These are phyloP conservation scores for Tinea semifulvella DNA, from an alignment of 2,888 invertebrate species.

Conservation along the genomic window DNA sequence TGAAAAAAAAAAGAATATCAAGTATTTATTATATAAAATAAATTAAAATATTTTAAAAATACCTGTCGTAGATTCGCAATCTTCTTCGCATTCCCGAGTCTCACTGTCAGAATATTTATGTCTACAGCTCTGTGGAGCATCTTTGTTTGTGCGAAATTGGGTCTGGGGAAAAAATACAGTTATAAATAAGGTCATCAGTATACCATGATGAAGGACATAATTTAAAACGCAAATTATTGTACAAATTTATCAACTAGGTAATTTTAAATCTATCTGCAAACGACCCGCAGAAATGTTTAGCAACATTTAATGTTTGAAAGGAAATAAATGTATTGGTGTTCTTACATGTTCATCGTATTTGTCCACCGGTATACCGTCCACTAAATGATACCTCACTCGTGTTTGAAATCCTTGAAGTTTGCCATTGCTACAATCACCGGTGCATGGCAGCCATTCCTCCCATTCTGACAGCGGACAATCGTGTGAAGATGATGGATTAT, in stretches of 20 bases:
- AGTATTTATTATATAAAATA: too few relatives aligned
- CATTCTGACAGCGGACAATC: slow-evolving; percentile 46
- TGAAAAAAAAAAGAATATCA: too few relatives aligned
- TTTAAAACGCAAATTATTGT: too few relatives aligned
- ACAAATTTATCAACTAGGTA: too few relatives aligned
- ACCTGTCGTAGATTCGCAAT: slow-evolving; percentile 9
- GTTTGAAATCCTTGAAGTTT: slow-evolving; percentile 37
- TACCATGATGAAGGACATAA: too few relatives aligned
- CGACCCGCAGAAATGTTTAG: background rate
- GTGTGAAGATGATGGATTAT: slow-evolving; percentile 36
- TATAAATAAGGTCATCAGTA: too few relatives aligned
- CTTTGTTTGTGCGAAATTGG: slow-evolving; percentile 29
- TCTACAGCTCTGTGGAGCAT: slow-evolving; percentile 45
- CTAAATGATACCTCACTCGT: slow-evolving; percentile 47
- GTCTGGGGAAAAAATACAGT: background rate
- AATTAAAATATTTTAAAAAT: too few relatives aligned
- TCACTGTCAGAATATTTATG: slow-evolving; percentile 39
- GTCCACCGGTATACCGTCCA: slow-evolving; percentile 45
- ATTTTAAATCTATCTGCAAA: background rate
- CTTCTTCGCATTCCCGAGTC: slow-evolving; percentile 28
- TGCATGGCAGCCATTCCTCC: slow-evolving; percentile 47
- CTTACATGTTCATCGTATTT: slow-evolving; percentile 49
- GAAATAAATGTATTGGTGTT: slow-evolving; percentile 14
- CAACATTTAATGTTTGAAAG: too few relatives aligned
- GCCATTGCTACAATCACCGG: slow-evolving; percentile 39